Evolutionary conservation across 2,113 vertebrate genomes (phyloP).

Genomic region (Megaceryle torquata): DNA sequence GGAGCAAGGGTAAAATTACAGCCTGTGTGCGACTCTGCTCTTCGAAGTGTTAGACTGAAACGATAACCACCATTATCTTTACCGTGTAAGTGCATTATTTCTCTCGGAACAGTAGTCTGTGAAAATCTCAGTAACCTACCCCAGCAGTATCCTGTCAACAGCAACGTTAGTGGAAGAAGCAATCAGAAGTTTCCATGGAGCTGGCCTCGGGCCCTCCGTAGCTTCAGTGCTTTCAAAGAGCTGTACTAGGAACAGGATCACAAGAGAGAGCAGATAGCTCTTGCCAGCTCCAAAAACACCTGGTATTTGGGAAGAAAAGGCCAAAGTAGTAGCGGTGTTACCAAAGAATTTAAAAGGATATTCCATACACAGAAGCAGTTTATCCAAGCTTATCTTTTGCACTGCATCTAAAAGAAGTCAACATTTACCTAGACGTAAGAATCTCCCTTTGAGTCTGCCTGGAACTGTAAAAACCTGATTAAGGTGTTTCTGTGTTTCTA

Average conservation of each 20-base stretch:
- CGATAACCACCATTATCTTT: not conserved
- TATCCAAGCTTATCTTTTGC: not conserved
- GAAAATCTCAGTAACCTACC: conserved; percentile 58
- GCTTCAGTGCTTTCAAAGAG: conserved; percentile 74
- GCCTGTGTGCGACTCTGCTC: rapidly evolving
- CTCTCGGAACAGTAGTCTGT: not conserved
- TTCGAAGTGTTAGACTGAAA: not conserved
- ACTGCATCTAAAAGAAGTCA: not conserved
- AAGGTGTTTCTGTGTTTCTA: not conserved
- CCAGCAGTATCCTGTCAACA: conserved; percentile 79
- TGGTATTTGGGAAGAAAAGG: conserved; percentile 49
- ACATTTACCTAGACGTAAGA: not conserved
- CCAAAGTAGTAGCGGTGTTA: not conserved
- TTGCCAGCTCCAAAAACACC: conserved; percentile 85
- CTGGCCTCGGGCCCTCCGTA: not conserved
- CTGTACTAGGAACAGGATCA: conserved; percentile 76
- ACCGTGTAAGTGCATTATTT: rapidly evolving
- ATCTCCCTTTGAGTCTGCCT: not conserved
- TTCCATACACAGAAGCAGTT: not conserved
- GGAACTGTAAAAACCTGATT: not conserved
- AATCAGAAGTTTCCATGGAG: conserved; percentile 78
- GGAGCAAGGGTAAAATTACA: not conserved
- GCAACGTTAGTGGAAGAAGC: conserved; percentile 82
- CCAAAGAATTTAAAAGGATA: not conserved
- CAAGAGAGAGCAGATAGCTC: conserved; percentile 80